These are phyloP conservation scores for Saxicola maurus DNA, from an alignment of 2,797 vertebrate species.

Conservation along the genomic window DNA sequence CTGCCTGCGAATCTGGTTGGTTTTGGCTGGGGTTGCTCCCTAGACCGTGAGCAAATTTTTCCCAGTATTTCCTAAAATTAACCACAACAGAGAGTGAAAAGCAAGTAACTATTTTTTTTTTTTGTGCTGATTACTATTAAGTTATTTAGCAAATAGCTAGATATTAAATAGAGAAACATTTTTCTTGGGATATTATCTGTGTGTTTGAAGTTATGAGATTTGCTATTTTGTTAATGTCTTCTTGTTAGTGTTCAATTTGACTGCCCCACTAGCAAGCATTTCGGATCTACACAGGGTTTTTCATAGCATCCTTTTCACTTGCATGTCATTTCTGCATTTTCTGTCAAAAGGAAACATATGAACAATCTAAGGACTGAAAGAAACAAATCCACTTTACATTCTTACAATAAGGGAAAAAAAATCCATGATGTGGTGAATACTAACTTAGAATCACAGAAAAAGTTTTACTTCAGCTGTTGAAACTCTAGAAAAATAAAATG, in stretches of 20 bases:
- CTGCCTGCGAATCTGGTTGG: neutral
- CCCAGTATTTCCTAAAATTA: neutral
- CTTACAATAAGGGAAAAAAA: neutral
- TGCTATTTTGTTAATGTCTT: neutral
- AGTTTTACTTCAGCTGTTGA: neutral
- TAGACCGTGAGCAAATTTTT: neutral
- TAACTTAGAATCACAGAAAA: neutral
- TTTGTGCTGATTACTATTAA: neutral
- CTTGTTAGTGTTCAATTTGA: neutral
- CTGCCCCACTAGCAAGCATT: neutral
- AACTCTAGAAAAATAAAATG: neutral
- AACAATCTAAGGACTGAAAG: neutral
- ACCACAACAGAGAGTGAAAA: neutral
- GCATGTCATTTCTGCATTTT: neutral
- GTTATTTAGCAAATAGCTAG: neutral
- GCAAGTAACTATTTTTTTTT: neutral
- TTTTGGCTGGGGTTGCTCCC: neutral
- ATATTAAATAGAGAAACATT: neutral
- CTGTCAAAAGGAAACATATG: neutral
- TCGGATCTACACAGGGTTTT: neutral
- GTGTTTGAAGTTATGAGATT: neutral
- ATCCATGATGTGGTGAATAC: neutral
- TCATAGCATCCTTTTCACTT: neutral
- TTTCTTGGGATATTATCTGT: neutral
- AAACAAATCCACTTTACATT: neutral